Evolutionary conservation across 1,140 invertebrate species (phyloP).

Genomic region (Acyrthosiphon pisum): DNA sequence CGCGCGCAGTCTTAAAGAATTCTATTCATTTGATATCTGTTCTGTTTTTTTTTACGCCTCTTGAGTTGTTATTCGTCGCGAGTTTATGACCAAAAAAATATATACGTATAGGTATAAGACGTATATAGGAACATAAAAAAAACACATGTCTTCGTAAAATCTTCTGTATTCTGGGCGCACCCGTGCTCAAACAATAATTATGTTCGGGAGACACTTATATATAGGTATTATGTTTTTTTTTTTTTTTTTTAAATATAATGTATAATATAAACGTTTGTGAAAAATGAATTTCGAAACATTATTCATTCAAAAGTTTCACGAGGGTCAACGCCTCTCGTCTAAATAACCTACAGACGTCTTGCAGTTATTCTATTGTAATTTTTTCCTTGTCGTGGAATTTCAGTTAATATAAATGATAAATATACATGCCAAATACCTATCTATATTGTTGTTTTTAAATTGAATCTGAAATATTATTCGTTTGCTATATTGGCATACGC

Average conservation of each 20-base stretch:
- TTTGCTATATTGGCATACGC: not conserved
- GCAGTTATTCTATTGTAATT: not conserved
- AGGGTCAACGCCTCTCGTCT: conserved; percentile 38
- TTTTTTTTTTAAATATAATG: not conserved
- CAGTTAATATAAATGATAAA: not conserved
- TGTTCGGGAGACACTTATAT: conserved; percentile 34
- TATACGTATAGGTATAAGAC: not conserved
- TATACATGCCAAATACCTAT: not conserved
- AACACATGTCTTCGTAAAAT: conserved; percentile 49
- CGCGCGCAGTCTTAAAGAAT: conserved; percentile 50
- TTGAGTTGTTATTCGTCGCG: conserved; percentile 15
- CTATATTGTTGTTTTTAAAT: not conserved
- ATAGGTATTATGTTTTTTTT: not conserved
- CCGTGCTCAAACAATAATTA: conserved; percentile 51
- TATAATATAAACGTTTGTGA: conserved; percentile 15
- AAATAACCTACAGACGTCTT: not conserved
- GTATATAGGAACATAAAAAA: conserved; percentile 4
- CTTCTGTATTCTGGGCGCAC: not conserved
- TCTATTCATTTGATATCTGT: conserved; percentile 44
- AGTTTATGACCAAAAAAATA: conserved; percentile 43
- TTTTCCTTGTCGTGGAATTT: not conserved
- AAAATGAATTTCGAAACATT: conserved; percentile 31
- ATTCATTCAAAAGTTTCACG: conserved; percentile 46
- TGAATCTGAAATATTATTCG: not conserved
- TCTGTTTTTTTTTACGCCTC: conserved; percentile 45